phyloP scores from a whole-genome alignment of 2,888 invertebrate species.

The Chromoteleia sp. region DNA sequence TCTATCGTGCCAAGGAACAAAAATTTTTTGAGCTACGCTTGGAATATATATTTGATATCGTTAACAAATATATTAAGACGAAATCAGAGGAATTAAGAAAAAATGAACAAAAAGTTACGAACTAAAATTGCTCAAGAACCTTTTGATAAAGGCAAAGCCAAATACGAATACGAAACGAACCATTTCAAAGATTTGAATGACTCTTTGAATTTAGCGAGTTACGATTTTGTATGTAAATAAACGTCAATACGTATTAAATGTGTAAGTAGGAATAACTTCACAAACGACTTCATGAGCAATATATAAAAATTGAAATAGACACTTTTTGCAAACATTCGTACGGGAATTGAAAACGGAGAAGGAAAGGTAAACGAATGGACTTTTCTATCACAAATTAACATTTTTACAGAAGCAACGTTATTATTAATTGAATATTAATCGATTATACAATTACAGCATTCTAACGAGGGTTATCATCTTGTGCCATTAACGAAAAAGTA shows the following conservation, averaged over 20 bases:
- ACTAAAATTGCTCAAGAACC: conserved; percentile 13
- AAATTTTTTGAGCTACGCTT: conserved; percentile 11
- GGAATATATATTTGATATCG: not conserved
- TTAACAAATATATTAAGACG: not conserved
- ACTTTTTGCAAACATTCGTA: too few species aligned
- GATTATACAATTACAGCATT: conserved; percentile 39
- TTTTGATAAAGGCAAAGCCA: conserved; percentile 18
- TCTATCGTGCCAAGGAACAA: conserved; percentile 13
- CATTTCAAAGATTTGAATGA: not conserved
- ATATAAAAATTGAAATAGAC: too few species aligned
- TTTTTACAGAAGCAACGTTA: not conserved
- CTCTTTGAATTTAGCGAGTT: not conserved
- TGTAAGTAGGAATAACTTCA: conserved; percentile 21
- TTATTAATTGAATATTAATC: conserved; percentile 20
- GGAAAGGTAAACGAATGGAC: conserved; percentile 7
- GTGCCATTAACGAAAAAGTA: conserved; percentile 29
- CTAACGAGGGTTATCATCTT: conserved; percentile 14
- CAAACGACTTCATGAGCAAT: not conserved
- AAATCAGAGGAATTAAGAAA: not conserved
- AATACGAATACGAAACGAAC: not conserved
- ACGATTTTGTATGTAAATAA: conserved; percentile 22
- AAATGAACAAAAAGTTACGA: not conserved
- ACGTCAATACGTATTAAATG: conserved; percentile 17
- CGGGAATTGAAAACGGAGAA: not conserved
- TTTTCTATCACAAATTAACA: conserved; percentile 14